Conservation (phyloP, 2,888 invertebrate genomes). For the Rhodophaea formosa region DNA sequence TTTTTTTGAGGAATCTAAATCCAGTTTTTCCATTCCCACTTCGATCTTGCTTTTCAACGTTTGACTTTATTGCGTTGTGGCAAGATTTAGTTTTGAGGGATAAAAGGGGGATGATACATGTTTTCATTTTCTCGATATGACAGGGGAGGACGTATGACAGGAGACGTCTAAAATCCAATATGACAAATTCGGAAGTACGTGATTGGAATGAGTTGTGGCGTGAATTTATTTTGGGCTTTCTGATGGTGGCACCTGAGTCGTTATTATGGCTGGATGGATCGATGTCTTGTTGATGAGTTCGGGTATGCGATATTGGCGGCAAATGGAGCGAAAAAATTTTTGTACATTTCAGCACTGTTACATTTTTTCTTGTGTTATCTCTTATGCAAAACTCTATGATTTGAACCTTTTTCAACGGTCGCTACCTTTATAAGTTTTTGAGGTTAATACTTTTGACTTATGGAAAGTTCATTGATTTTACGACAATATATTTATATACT, state of each 20-base stretch:
- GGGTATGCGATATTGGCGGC: neutral
- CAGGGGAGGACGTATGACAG: slow-evolving; percentile 72
- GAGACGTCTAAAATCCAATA: slow-evolving; percentile 76
- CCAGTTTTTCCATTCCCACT: slow-evolving; percentile 34
- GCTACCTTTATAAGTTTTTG: too few species aligned
- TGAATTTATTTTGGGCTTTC: slow-evolving; percentile 64
- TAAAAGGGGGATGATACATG: slow-evolving; percentile 60
- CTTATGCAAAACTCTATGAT: too few species aligned
- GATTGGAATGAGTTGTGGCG: slow-evolving; percentile 72
- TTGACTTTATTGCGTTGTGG: slow-evolving; percentile 29
- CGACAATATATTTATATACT: too few species aligned
- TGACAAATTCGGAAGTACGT: slow-evolving; percentile 80
- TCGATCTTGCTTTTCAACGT: slow-evolving; percentile 28
- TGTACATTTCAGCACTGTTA: neutral
- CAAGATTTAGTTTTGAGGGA: slow-evolving; percentile 41
- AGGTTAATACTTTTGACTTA: too few species aligned
- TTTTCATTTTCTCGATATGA: slow-evolving; percentile 75
- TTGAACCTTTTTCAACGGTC: too few species aligned
- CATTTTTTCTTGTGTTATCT: too few species aligned
- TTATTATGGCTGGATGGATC: slow-evolving; percentile 42
- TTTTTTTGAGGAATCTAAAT: slow-evolving; percentile 44
- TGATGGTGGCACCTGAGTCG: slow-evolving; percentile 51
- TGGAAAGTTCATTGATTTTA: too few species aligned
- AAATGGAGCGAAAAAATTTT: neutral
- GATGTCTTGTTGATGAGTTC: slow-evolving; percentile 51